Conservation (phyloP, 2,113 vertebrate genomes). For the Poeciliopsis prolifica region DNA sequence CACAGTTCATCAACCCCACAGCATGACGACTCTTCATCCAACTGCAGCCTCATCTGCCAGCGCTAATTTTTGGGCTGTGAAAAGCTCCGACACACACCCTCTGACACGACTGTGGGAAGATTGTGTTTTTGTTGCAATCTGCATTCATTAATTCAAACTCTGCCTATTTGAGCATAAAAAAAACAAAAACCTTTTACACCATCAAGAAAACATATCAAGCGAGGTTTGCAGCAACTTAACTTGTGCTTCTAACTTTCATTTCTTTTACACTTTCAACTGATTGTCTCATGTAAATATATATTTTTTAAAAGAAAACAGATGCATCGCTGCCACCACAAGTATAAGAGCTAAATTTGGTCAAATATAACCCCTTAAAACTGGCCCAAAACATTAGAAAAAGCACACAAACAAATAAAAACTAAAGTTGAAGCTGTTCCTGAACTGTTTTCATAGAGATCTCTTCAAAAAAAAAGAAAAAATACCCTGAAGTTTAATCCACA, state of each 20-base stretch:
- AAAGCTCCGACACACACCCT: conserved; percentile 52
- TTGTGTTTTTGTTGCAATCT: conserved; percentile 16
- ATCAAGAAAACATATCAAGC: background rate
- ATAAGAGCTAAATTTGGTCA: background rate
- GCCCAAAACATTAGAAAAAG: too few relatives aligned
- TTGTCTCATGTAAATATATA: background rate
- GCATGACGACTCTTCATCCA: conserved; percentile 87
- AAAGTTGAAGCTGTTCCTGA: too few relatives aligned
- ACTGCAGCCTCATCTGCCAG: conserved; percentile 93
- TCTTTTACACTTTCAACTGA: background rate
- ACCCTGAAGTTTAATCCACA: too few relatives aligned
- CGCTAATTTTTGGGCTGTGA: conserved; percentile 78
- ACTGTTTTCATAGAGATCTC: too few relatives aligned
- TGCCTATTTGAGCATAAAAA: background rate
- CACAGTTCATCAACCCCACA: conserved; percentile 99
- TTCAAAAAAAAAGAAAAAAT: too few relatives aligned
- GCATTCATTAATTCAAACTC: conserved; percentile 23
- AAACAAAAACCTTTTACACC: background rate
- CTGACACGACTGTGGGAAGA: conserved; percentile 34
- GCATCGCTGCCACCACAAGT: background rate
- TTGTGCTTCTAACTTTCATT: background rate
- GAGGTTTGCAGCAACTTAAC: background rate
- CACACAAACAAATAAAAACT: too few relatives aligned
- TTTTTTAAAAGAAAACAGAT: background rate
- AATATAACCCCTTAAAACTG: background rate